These are phyloP conservation scores for Hetaerina titia DNA, from an alignment of 2,888 invertebrate species.

Conservation along the genomic window DNA sequence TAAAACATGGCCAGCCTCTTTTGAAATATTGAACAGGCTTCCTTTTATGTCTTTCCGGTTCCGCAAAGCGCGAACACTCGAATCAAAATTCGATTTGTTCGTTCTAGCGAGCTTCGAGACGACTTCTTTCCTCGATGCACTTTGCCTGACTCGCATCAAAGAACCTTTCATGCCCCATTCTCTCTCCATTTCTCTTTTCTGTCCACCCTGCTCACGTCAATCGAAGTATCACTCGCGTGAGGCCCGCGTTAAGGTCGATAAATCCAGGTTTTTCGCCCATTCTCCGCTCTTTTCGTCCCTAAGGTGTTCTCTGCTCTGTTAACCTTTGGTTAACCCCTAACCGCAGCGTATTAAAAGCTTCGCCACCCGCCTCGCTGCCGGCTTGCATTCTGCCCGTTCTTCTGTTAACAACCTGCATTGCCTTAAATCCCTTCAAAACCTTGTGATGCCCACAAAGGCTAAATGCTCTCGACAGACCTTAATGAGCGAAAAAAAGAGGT, in stretches of 20 bases:
- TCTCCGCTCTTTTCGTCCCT: not conserved
- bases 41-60: not conserved
- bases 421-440: slow-evolving; percentile 16
- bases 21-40: not conserved
- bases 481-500: slow-evolving; percentile 60
- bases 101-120: not conserved
- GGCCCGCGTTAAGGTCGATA: not conserved
- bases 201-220: not conserved
- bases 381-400: slow-evolving; percentile 32
- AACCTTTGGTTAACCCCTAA: not conserved
- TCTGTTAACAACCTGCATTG: slow-evolving; percentile 39
- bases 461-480: slow-evolving; percentile 64
- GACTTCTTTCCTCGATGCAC: not conserved
- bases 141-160: not conserved
- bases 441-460: slow-evolving; percentile 45
- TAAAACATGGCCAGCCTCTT: not conserved
- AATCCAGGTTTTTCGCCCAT: not conserved
- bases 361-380: slow-evolving; percentile 7
- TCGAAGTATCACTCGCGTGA: not conserved
- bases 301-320: slow-evolving; percentile 3
- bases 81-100: not conserved
- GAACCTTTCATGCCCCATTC: not conserved
- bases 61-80: not conserved
- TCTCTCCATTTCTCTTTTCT: not conserved
- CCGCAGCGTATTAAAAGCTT: slow-evolving; percentile 22